Evolutionary conservation across 2,113 vertebrate genomes (phyloP).

Genomic region (Petrocephalus microphthalmus): DNA sequence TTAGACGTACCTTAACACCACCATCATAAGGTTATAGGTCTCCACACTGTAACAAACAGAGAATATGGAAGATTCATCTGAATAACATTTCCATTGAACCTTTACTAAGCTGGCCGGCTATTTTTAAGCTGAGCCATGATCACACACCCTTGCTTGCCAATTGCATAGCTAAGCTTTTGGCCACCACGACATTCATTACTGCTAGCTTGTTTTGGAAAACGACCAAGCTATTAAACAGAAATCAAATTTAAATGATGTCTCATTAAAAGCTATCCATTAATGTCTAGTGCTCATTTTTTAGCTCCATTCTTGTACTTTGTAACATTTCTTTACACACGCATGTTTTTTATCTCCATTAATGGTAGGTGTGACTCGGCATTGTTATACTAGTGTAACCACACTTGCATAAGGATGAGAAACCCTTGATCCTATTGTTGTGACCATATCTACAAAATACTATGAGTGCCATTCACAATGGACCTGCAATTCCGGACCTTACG

Average conservation of each 20-base stretch:
- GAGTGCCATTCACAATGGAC: not conserved
- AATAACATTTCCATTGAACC: not conserved
- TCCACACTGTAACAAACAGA: not conserved
- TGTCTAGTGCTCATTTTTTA: not conserved
- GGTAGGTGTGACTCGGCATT: not conserved
- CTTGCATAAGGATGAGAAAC: not conserved
- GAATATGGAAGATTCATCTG: not conserved
- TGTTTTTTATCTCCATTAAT: not conserved
- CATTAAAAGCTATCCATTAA: not conserved
- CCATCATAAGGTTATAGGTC: not conserved
- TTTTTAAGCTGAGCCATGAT: not conserved
- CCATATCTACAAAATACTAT: not conserved
- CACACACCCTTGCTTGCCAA: not conserved
- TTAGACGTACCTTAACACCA: not conserved
- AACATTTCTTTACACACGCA: not conserved
- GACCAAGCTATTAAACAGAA: not conserved
- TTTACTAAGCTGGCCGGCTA: not conserved
- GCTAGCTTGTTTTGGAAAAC: not conserved
- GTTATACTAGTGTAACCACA: not conserved
- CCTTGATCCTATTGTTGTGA: not conserved
- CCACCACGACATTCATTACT: not conserved
- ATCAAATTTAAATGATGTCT: not conserved
- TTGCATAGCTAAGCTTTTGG: slow-evolving; percentile 4
- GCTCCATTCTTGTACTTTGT: not conserved
- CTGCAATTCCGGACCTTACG: not conserved